Evolutionary conservation across 2,888 invertebrate species (phyloP), one percentile per base, ranked within the genome.

Genomic region (Axea sp.): DNA sequence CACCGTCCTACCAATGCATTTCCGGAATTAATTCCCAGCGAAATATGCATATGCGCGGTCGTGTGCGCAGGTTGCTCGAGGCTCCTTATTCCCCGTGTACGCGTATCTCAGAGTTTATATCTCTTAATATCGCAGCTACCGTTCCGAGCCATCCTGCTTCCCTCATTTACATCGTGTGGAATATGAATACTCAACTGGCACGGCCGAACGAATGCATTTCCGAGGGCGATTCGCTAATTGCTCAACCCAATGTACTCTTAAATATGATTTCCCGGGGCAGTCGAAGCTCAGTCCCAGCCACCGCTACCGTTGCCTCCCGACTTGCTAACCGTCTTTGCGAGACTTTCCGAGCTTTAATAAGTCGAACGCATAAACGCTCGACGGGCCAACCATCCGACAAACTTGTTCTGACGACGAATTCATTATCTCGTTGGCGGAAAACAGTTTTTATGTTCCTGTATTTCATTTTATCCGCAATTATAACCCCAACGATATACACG

Each of bases 151-250:
- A 68, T 73, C 49, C 73, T 31, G 59, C 65, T 59, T 67, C 30
- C 33, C 69, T 73, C 62, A 69, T 73, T 76, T 69, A 65, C 75
- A 76, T 73, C 69, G 60, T 57, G 45, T 45, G 73, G 60, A 65
- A 69, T 65, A 73, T 51, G 60, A 76, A 73, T 26, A 65, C 28
- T 49, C 37, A 33, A 55, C 41, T 26, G 30, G 30, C 43, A 47
- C 51, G 73, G 60, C 59, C 68, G 57, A 57, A 62, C 57, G 69
- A 69, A 39, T 65, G 65, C 62, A 43, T 60, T 69, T 76, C 69
- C 73, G 65, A 69, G 75, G 62, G 76, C 75, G 68, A 80, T 78
- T 76, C 75, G 76, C 77, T 80, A 82, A 81, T 82, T 81, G 78
- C 79, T 69, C 78, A 76, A 73, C 69, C 75, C 79, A 60, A 71